Conservation (phyloP, 2,113 vertebrate genomes). For the Stigmatopora nigra region DNA sequence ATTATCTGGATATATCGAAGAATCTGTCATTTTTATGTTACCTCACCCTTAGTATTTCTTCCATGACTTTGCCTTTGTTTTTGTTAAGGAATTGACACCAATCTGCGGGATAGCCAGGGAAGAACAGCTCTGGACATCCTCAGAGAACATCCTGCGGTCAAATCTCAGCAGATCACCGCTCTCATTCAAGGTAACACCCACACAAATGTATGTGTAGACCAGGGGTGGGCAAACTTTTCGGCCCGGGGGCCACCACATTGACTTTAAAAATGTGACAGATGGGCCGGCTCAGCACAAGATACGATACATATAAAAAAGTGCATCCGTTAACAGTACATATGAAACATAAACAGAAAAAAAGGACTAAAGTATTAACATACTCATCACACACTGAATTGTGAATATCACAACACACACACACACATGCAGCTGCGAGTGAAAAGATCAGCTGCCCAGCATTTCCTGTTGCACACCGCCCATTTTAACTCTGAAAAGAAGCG, state of each 20-base stretch:
- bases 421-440: conserved; percentile 56
- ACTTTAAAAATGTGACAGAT: too few relatives aligned
- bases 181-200: conserved; percentile 82
- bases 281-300: too few relatives aligned
- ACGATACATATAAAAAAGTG: too few relatives aligned
- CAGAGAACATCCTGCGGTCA: conserved; percentile 87
- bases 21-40: too few relatives aligned
- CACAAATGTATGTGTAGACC: neutral
- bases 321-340: too few relatives aligned
- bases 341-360: too few relatives aligned
- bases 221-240: too few relatives aligned
- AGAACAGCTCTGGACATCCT: conserved; percentile 89
- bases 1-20: too few relatives aligned
- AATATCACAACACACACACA: conserved; percentile 7
- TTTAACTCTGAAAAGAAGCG: conserved; percentile 16
- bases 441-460: conserved; percentile 63
- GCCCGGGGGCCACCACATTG: too few relatives aligned
- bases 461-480: conserved; percentile 49
- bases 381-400: too few relatives aligned
- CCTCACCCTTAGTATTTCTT: too few relatives aligned
- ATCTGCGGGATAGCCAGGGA: conserved; percentile 81
- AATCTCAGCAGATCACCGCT: conserved; percentile 91
- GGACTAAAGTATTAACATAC: too few relatives aligned
- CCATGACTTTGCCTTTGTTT: neutral
- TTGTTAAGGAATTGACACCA: conserved; percentile 84